Percentiles rank a stretch among this genome's conserved stretches.
phyloP scores from a whole-genome alignment of 2,797 vertebrate species.

The Micrastur ruficollis region DNA sequence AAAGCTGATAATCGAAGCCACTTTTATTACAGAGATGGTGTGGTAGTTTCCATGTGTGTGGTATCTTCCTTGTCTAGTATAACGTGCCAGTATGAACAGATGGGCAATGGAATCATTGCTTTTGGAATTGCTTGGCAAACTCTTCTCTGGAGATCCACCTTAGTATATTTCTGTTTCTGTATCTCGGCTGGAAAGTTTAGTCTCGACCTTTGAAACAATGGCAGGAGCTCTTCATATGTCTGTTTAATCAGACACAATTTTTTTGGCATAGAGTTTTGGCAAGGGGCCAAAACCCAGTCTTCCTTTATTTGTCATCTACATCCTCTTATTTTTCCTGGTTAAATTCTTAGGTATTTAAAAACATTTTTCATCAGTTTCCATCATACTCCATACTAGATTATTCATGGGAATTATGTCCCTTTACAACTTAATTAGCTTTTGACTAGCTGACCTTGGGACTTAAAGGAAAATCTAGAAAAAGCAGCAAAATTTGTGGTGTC shows the following conservation, averaged over 20 bases:
- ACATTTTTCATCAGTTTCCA: slow-evolving; percentile 42
- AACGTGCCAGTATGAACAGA: not conserved
- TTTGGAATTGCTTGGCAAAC: not conserved
- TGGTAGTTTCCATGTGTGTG: slow-evolving; percentile 5
- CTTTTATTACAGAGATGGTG: not conserved
- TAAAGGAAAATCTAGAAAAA: slow-evolving; percentile 4
- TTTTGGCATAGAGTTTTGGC: not conserved
- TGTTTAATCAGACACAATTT: not conserved
- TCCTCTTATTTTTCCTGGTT: slow-evolving; percentile 38
- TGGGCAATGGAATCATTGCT: not conserved
- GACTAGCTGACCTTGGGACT: slow-evolving; percentile 3
- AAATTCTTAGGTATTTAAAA: slow-evolving; percentile 17
- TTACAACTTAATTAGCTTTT: slow-evolving; percentile 45
- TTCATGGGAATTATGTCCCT: slow-evolving; percentile 64
- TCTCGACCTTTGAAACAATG: not conserved
- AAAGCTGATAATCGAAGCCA: not conserved
- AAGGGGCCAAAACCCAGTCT: not conserved
- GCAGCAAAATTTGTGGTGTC: not conserved
- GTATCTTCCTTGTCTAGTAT: not conserved
- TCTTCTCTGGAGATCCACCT: slow-evolving; percentile 35
- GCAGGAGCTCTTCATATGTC: slow-evolving; percentile 16
- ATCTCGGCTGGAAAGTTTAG: not conserved
- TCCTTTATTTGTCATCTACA: slow-evolving; percentile 17
- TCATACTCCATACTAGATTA: slow-evolving; percentile 22
- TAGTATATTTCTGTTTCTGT: not conserved